Base-by-base conservation (phyloP, 2,113 vertebrate species). In the Alaudala cheleensis region DNA sequence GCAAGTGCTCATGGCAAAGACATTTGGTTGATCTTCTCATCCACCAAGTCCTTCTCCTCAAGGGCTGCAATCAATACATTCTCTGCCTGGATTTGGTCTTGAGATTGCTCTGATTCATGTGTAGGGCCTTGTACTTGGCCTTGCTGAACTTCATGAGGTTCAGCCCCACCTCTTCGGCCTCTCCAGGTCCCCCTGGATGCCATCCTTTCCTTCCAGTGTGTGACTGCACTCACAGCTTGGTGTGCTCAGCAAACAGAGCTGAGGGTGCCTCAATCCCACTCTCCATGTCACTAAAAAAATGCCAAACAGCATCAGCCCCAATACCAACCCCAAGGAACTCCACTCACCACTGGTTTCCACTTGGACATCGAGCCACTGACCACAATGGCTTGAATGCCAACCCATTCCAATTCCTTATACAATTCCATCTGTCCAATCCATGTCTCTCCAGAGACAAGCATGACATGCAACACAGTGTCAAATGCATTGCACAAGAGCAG, bases 301-400 rank as follows among this genome's bases (percentile, higher is more conserved):
- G 15, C 14, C 51, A 34, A 64, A 50, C 8, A 37, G 6, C 0
- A 1, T 37, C 26, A 73, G 37, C 5, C 25, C 37, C 14, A 33
- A 20, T 11, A 33, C 15, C 77, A 66, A 0, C 23, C 37, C 28
- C 19, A 16, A 51, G 33, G 9, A 31, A 23, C 18, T 37, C 18
- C 31, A 50, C 18, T 72, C 0, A 1, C 14, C 42, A 5, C 31
- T 57, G 25, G 9, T 44, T 44, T 50, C 50, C 51, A 28, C 31
- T 33, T 19, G 24, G 49, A 49, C 42, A 49, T 31, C 0, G 1
- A 71, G 25, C 34, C 34, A 71, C 3, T 26, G 51, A 22, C 31
- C 58, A 37, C 0, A 0, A 16, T 17, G 37, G 4, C n/a, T 37
- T 28, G 33, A 45, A 57, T 29, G 22, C 51, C 45, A 60, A 1